Base-by-base conservation (phyloP, 2,888 invertebrate genomes). In the Hetaerina titia region DNA sequence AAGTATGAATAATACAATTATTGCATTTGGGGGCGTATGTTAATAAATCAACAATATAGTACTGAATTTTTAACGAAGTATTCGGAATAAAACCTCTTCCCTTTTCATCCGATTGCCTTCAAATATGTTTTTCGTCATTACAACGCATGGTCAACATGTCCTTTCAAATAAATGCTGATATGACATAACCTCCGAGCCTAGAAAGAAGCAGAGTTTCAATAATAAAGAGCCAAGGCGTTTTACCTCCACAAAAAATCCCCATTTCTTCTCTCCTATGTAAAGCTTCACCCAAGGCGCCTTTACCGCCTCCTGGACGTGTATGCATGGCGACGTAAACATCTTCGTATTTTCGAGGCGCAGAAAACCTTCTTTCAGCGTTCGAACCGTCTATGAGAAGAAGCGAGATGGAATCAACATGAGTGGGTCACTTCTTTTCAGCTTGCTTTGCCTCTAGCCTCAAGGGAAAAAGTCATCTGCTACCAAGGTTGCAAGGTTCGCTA, bases 311-410 rank as follows among this genome's bases (percentile, higher is more conserved):
- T 81, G 81, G 81, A 11, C 31, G 2, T 81, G 81, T 31, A 81
- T 31, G 31, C 81, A 81, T 25, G 25, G 81, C 25, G 81, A 31
- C 31, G 81, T 31, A 81, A 81, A 81, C 81, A 81, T 25, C 81
- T 31, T 15, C 31, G 22, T 31, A 81, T 81, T 81, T 81, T 81
- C 81, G 81, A 25, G 81, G 81, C 81, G 81, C 81, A 81, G 81
- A 81, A 81, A 81, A 13, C 81, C 81, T 31, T 81, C 31, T 13
- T 31, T 31, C 81, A 81, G 31, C 31, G 22, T 81, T 31, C 81
- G 81, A 81, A 81, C 81, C 81, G 2, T 31, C 31, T 8, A 13
- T 5, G 81, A 13, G 13, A 11, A 11, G 81, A 11, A 11, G 81
- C 31, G 81, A 22, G 81, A 13, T 9, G 31, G 25, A 31, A 31